Evolutionary conservation across 2,113 vertebrate species (phyloP).

Genomic region (Aegotheles bennettii): DNA sequence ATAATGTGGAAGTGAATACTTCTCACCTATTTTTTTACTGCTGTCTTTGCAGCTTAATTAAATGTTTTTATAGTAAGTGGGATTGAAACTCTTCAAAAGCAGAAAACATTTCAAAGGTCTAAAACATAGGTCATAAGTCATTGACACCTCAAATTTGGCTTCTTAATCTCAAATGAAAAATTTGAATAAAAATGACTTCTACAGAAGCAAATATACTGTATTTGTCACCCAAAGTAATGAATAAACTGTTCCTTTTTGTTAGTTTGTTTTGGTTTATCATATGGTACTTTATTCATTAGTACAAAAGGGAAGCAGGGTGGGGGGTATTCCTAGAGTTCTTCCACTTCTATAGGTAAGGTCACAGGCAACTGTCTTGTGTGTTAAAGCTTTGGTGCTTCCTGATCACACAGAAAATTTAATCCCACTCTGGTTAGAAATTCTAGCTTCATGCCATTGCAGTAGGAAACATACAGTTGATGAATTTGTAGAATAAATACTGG

Average conservation of each 20-base stretch:
- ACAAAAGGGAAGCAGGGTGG: background rate
- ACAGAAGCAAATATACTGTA: background rate
- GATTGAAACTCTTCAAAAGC: background rate
- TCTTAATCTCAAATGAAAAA: background rate
- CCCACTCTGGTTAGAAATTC: slow-evolving; percentile 67
- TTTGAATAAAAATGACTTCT: background rate
- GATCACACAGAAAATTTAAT: slow-evolving; percentile 72
- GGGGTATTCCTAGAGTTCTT: slow-evolving; percentile 46
- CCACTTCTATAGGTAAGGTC: slow-evolving; percentile 53
- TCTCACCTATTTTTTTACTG: background rate
- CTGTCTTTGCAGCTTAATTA: background rate
- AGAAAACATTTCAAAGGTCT: background rate
- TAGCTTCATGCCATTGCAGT: slow-evolving; percentile 37
- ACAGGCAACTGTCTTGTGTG: slow-evolving; percentile 50
- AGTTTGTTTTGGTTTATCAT: background rate
- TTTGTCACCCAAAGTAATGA: background rate
- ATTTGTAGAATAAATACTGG: slow-evolving; percentile 31
- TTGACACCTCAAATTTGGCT: background rate
- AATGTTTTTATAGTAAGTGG: background rate
- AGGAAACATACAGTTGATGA: slow-evolving; percentile 31
- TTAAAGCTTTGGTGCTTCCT: slow-evolving; percentile 65
- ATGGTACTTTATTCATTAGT: too few relatives aligned
- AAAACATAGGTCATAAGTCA: background rate
- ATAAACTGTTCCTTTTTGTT: background rate
- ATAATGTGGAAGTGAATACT: background rate